These are phyloP conservation scores for Pocota personata DNA, from an alignment of 2,888 invertebrate genomes.

Conservation along the genomic window DNA sequence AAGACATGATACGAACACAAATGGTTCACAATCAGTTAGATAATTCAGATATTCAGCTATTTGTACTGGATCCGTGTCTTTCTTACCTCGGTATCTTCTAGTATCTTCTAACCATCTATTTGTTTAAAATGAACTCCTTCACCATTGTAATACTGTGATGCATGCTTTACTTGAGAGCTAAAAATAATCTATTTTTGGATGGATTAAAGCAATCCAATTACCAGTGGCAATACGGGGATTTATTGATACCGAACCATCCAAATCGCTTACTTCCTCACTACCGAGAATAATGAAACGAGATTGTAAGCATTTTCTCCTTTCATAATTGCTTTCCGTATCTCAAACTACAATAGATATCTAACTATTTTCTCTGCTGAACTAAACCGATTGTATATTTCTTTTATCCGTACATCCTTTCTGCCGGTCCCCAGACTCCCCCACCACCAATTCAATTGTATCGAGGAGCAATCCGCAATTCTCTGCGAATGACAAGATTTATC, in stretches of 20 bases:
- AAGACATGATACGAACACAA: no score
- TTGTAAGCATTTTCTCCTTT: conserved; percentile 58
- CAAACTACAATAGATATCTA: conserved; percentile 7
- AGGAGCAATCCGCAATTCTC: conserved; percentile 63
- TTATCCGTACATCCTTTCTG: conserved; percentile 3
- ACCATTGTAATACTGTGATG: no score
- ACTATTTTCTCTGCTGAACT: conserved; percentile 8
- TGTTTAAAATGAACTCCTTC: no score
- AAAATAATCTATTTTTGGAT: conserved; percentile 21
- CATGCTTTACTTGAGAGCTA: not conserved
- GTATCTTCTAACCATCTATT: no score
- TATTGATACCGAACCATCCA: conserved; percentile 34
- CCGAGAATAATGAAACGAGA: conserved; percentile 43
- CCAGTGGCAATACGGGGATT: conserved; percentile 30
- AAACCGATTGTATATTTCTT: conserved; percentile 30
- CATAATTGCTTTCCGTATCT: conserved; percentile 61
- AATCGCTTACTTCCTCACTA: conserved; percentile 12
- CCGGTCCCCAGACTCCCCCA: not conserved
- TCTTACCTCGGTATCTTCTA: no score
- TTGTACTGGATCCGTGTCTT: no score
- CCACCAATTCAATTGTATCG: conserved; percentile 64
- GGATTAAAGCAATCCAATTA: conserved; percentile 54
- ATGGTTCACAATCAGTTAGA: no score
- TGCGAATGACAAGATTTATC: conserved; percentile 73
- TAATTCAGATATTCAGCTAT: no score